Conservation (phyloP, 2,113 vertebrate genomes). For the Sprattus sprattus region DNA sequence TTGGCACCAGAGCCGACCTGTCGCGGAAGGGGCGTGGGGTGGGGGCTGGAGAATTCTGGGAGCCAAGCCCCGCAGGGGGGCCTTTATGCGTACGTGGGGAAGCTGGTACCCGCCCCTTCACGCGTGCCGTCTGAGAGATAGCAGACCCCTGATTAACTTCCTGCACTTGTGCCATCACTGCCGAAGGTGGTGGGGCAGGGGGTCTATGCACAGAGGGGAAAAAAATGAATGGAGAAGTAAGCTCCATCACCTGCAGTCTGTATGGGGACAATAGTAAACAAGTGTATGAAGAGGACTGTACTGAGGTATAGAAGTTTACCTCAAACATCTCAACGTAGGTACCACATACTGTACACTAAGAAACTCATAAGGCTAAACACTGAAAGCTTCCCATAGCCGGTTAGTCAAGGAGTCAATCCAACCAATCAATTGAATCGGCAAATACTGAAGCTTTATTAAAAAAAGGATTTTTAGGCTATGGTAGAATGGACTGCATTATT, state of each 20-base stretch:
- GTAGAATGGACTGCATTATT: slow-evolving; percentile 41
- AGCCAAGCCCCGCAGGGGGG: slow-evolving; percentile 59
- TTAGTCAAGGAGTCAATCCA: background rate
- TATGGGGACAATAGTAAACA: background rate
- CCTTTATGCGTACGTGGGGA: slow-evolving; percentile 48
- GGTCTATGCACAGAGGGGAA: background rate
- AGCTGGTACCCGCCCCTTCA: slow-evolving; percentile 55
- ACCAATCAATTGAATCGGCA: background rate
- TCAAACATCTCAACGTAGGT: background rate
- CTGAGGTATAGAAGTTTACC: background rate
- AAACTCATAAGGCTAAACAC: background rate
- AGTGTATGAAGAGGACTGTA: background rate
- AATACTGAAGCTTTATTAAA: background rate
- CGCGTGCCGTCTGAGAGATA: slow-evolving; percentile 69
- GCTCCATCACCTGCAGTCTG: slow-evolving; percentile 24
- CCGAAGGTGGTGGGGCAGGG: slow-evolving; percentile 57
- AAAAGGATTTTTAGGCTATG: background rate
- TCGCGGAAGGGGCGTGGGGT: slow-evolving; percentile 6
- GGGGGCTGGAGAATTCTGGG: slow-evolving; percentile 48
- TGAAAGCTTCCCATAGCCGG: background rate
- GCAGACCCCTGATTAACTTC: slow-evolving; percentile 65
- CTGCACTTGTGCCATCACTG: slow-evolving; percentile 63
- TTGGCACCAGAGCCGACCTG: slow-evolving; percentile 31
- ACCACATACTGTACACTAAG: background rate
- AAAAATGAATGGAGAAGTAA: background rate